Percentiles rank a stretch among this genome's conserved stretches.
phyloP scores from a whole-genome alignment of 2,113 vertebrate species.

The Ictalurus furcatus region DNA sequence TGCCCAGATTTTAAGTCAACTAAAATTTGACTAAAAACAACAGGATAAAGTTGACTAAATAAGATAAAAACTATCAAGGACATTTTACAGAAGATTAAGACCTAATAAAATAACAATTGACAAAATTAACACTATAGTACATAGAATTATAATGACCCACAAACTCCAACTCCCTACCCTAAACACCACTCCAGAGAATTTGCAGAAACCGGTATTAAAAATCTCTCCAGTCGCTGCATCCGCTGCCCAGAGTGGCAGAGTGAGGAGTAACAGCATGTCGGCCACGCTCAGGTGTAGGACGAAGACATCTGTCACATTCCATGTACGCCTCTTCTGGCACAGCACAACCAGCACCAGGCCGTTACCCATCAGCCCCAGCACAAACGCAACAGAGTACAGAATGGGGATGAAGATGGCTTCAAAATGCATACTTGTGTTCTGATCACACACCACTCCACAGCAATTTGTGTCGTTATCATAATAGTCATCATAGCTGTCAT shows the following conservation, averaged over 20 bases:
- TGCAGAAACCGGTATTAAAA: slow-evolving; percentile 77
- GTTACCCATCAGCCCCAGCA: slow-evolving; percentile 81
- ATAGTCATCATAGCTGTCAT: neutral
- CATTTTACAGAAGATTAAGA: no score
- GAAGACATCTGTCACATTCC: slow-evolving; percentile 82
- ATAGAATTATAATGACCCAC: neutral
- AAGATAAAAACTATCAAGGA: no score
- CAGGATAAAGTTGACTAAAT: no score
- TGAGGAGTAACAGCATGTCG: slow-evolving; percentile 79
- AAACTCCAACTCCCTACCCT: slow-evolving; percentile 63
- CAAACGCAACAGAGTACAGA: slow-evolving; percentile 75
- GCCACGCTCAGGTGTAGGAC: slow-evolving; percentile 81
- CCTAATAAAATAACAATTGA: no score
- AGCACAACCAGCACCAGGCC: slow-evolving; percentile 74
- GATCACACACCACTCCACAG: slow-evolving; percentile 55
- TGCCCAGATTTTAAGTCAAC: no score
- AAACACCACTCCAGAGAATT: slow-evolving; percentile 76
- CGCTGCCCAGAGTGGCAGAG: slow-evolving; percentile 79
- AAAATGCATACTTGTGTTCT: slow-evolving; percentile 60
- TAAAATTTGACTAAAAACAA: no score
- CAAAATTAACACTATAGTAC: no score
- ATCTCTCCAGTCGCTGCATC: slow-evolving; percentile 71
- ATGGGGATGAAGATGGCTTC: slow-evolving; percentile 72
- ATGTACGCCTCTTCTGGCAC: slow-evolving; percentile 62
- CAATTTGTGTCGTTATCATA: neutral